Evolutionary conservation across 1,140 invertebrate species (phyloP).

Genomic region (Drosophila subobscura): DNA sequence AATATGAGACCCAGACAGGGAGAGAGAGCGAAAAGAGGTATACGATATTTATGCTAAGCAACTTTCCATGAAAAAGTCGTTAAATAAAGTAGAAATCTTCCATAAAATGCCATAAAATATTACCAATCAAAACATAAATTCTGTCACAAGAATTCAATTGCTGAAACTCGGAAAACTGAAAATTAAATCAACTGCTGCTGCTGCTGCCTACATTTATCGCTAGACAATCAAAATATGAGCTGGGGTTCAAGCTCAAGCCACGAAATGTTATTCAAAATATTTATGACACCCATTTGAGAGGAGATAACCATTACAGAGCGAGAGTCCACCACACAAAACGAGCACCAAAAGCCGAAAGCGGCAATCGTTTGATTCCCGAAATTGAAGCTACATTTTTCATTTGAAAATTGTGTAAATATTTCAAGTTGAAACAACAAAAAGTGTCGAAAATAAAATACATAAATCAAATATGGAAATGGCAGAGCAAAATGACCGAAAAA

Average conservation of each 20-base stretch:
- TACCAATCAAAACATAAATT: slow-evolving; percentile 41
- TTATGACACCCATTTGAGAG: slow-evolving; percentile 62
- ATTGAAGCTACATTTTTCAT: slow-evolving; percentile 72
- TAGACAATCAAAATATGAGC: slow-evolving; percentile 41
- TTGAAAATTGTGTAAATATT: slow-evolving; percentile 68
- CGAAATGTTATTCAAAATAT: slow-evolving; percentile 49
- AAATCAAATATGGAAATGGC: slow-evolving; percentile 40
- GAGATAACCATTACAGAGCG: slow-evolving; percentile 46
- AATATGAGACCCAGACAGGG: slow-evolving; percentile 31
- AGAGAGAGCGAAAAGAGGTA: slow-evolving; percentile 14
- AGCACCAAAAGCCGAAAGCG: slow-evolving; percentile 6
- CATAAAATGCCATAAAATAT: slow-evolving; percentile 59
- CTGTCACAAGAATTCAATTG: slow-evolving; percentile 32
- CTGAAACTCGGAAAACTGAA: slow-evolving; percentile 32
- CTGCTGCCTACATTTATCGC: slow-evolving; percentile 39
- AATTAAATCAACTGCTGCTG: slow-evolving; percentile 35
- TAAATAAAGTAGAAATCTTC: slow-evolving; percentile 30
- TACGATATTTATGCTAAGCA: slow-evolving; percentile 36
- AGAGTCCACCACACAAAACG: slow-evolving; percentile 10
- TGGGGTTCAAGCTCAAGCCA: slow-evolving; percentile 69
- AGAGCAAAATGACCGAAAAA: slow-evolving; percentile 33
- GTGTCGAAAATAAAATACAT: slow-evolving; percentile 66
- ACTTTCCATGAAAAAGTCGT: slow-evolving; percentile 48
- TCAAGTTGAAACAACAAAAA: slow-evolving; percentile 61
- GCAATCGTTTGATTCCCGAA: slow-evolving; percentile 53